phyloP scores from a whole-genome alignment of 2,888 invertebrate species.

The Oxyteleia sp. region DNA sequence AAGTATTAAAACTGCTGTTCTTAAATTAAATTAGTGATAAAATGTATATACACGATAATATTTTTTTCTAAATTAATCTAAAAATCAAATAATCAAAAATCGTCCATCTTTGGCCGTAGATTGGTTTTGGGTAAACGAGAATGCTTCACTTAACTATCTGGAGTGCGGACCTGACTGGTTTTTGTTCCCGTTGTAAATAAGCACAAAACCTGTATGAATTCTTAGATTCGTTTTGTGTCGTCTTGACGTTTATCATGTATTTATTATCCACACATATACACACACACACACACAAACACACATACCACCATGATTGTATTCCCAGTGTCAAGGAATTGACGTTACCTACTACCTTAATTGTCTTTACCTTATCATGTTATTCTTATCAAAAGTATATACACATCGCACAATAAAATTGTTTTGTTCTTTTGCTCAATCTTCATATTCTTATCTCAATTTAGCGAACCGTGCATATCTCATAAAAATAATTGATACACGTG shows the following conservation, averaged over 20 bases:
- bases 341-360: slow-evolving; percentile 31
- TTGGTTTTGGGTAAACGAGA: slow-evolving; percentile 73
- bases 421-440: slow-evolving; percentile 19
- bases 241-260: slow-evolving; percentile 24
- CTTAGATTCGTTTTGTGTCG: slow-evolving; percentile 17
- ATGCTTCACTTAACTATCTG: slow-evolving; percentile 76
- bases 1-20: too few species aligned
- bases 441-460: slow-evolving; percentile 29
- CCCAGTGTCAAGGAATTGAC: slow-evolving; percentile 16
- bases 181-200: slow-evolving; percentile 51
- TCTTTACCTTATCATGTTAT: slow-evolving; percentile 24
- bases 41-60: too few species aligned
- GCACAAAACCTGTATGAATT: slow-evolving; percentile 31
- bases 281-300: too few species aligned
- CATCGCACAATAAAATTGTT: slow-evolving; percentile 31
- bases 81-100: slow-evolving; percentile 14
- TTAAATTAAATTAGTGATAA: too few species aligned
- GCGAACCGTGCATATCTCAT: background rate
- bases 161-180: slow-evolving; percentile 82
- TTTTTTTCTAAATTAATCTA: slow-evolving; percentile 1
- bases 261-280: slow-evolving; percentile 7
- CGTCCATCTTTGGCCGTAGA: slow-evolving; percentile 43
- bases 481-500: background rate
- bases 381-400: slow-evolving; percentile 38
- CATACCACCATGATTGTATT: slow-evolving; percentile 22